phyloP scores from a whole-genome alignment of 1,140 invertebrate species.

The Phthorimaea operculella region DNA sequence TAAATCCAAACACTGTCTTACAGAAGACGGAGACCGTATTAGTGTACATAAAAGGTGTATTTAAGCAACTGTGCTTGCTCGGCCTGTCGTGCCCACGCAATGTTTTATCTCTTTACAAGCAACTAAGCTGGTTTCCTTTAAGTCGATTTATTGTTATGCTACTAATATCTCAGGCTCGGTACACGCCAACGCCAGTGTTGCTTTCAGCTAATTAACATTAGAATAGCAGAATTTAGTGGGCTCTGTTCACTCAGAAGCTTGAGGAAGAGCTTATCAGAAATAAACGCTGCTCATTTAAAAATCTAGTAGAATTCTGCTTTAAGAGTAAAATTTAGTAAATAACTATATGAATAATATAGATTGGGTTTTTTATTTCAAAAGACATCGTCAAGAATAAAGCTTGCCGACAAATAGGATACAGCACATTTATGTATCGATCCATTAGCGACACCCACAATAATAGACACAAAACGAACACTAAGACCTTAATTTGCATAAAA shows the following conservation, averaged over 20 bases:
- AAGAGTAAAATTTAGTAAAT: no score
- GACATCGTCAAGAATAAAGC: no score
- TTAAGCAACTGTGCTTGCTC: constrained; percentile 45
- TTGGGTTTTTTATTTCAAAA: no score
- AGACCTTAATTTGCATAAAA: constrained; percentile 18
- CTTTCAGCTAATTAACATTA: constrained; percentile 56
- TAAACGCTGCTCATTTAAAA: no score
- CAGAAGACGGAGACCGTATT: constrained; percentile 27
- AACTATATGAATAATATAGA: no score
- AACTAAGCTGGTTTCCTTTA: constrained; percentile 46
- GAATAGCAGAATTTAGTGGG: constrained; percentile 29
- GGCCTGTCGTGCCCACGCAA: constrained; percentile 42
- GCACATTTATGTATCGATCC: no score
- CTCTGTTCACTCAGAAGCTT: not conserved
- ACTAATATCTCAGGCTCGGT: constrained; percentile 41
- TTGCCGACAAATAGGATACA: no score
- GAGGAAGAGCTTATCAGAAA: not conserved
- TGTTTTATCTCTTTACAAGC: constrained; percentile 52
- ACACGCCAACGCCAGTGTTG: constrained; percentile 36
- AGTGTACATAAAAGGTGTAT: constrained; percentile 48
- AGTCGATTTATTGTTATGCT: constrained; percentile 54
- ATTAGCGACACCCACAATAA: no score
- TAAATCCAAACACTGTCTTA: constrained; percentile 11
- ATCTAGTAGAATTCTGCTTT: no score
- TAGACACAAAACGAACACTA: not conserved